Conservation (phyloP, 2,888 invertebrate genomes). For the Drosophila subsilvestris region DNA sequence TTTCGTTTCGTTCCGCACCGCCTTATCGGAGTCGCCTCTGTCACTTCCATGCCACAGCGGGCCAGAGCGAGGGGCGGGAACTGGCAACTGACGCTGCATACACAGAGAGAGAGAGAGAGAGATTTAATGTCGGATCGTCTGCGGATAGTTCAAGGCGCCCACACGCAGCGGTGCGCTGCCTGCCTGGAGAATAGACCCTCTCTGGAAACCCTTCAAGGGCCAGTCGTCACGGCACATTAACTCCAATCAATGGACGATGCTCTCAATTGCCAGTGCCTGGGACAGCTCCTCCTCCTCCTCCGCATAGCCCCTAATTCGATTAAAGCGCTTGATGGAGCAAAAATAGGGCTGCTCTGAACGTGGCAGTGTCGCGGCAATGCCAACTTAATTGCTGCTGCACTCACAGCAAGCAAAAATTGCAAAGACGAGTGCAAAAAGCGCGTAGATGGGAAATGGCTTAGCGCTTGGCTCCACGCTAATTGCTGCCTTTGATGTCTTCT, state of each 20-base stretch:
- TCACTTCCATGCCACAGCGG: conserved; percentile 39
- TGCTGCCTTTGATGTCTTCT: conserved; percentile 39
- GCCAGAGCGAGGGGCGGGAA: conserved; percentile 44
- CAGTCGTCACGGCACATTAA: conserved; percentile 63
- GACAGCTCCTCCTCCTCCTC: conserved; percentile 1
- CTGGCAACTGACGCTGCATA: conserved; percentile 58
- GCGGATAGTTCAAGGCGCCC: conserved; percentile 42
- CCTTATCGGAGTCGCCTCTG: conserved; percentile 45
- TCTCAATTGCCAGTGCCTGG: conserved; percentile 5
- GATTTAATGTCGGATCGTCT: conserved; percentile 2
- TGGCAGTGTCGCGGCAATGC: conserved; percentile 48
- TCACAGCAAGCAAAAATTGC: conserved; percentile 20
- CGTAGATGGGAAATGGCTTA: conserved; percentile 41
- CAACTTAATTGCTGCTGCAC: conserved; percentile 61
- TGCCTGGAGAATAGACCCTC: conserved; percentile 9
- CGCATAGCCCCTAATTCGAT: conserved; percentile 67
- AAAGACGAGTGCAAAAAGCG: conserved; percentile 38
- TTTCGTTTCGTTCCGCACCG: conserved; percentile 49
- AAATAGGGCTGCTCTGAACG: conserved; percentile 27
- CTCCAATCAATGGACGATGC: conserved; percentile 67
- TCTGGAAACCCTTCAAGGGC: conserved; percentile 32
- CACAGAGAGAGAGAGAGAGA: conserved; percentile 2
- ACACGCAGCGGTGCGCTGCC: conserved; percentile 1
- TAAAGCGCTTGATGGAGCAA: conserved; percentile 56
- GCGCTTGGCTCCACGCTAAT: conserved; percentile 53